Evolutionary conservation across 2,888 invertebrate species (phyloP), one percentile per base, ranked within the genome.

Genomic region (Ochropleura plecta): DNA sequence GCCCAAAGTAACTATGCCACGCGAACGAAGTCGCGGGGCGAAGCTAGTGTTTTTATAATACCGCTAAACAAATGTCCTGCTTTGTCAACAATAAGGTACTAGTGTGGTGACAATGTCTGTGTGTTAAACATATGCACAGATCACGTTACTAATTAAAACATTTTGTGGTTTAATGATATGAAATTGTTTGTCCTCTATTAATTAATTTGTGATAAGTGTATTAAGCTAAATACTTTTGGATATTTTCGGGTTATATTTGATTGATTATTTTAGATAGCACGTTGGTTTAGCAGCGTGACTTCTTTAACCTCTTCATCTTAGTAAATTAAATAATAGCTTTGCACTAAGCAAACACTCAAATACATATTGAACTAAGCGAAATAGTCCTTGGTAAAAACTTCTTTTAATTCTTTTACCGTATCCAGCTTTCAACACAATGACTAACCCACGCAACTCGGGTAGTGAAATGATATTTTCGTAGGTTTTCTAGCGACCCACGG

Each of bases 21-120:
- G n/a, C n/a, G n/a, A n/a, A n/a, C n/a, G n/a, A n/a, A n/a, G n/a
- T n/a, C n/a, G n/a, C n/a, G n/a, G n/a, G n/a, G n/a, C n/a, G n/a
- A n/a, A n/a, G n/a, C n/a, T n/a, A n/a, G n/a, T 44, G 20, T 53
- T 57, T 64, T 60, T 66, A 18, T 59, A 49, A 9, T 48, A 59
- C 42, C 42, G 30, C 5, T 51, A n/a, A 65, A 51, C 12, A 30
- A 57, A 42, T 49, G 42, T 67, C 4, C 42, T n/a, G 42, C 48
- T 78, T 51, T 78, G 10, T 64, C 16, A 46, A 53, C 4, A 12
- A 12, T 49, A n/a, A 7, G 5, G 51, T 53, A 77, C 20, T 40
- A n/a, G 14, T 14, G 44, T 18, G 63, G 44, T 40, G 18, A 46
- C 46, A 60, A 55, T 46, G 9, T 20, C 14, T 49, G 30, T 66